Evolutionary conservation across 2,797 vertebrate species (phyloP).

Genomic region (Acipenser oxyrinchus): DNA sequence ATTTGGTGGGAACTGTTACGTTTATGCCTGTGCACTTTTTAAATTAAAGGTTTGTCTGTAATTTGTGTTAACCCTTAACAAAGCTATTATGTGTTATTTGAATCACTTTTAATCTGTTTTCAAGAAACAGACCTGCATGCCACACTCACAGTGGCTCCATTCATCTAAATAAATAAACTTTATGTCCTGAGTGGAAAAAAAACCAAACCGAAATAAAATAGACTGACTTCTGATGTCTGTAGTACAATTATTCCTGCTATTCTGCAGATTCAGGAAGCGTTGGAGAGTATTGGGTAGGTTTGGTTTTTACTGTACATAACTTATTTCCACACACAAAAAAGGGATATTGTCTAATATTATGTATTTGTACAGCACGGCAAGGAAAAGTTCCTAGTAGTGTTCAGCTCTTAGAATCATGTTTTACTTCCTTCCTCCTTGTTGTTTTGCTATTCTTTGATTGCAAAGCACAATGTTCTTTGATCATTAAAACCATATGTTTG

Average conservation of each 20-base stretch:
- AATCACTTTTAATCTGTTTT: constrained; percentile 42
- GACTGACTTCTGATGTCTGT: constrained; percentile 50
- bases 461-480: constrained; percentile 21
- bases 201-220: constrained; percentile 30
- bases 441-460: constrained; percentile 29
- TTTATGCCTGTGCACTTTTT: constrained; percentile 97
- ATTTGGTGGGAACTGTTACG: constrained; percentile 94
- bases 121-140: constrained; percentile 41
- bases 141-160: constrained; percentile 45
- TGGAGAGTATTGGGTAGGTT: constrained; percentile 22
- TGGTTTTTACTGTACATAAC: constrained; percentile 16
- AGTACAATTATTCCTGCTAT: constrained; percentile 8
- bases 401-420: not conserved
- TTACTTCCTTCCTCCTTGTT: constrained; percentile 18
- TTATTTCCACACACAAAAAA: constrained; percentile 8
- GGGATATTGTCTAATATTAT: not conserved
- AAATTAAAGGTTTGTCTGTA: constrained; percentile 93
- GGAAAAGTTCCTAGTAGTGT: not conserved
- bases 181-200: constrained; percentile 49
- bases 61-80: constrained; percentile 80
- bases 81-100: constrained; percentile 74
- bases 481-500: constrained; percentile 19
- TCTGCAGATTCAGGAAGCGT: not conserved
- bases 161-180: constrained; percentile 46
- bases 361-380: not conserved